phyloP scores from a whole-genome alignment of 2,888 invertebrate genomes.

The Hyalella azteca region DNA sequence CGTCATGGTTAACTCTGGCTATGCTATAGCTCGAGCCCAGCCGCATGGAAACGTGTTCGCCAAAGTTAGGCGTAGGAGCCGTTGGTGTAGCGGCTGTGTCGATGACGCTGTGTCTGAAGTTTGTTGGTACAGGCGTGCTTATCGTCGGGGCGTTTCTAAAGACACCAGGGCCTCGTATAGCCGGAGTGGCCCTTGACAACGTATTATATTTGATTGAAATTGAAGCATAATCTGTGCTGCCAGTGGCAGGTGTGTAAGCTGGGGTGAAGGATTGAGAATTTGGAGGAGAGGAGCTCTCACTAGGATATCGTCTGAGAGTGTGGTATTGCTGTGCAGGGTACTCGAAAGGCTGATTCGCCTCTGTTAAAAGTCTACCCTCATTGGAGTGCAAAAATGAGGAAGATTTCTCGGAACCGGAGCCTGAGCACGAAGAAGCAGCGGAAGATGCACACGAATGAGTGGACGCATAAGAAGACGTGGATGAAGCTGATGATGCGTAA shows the following conservation, averaged over 20 bases:
- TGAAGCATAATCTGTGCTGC: conserved; percentile 1
- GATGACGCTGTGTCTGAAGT: conserved; percentile 37
- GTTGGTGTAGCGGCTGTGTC: neutral
- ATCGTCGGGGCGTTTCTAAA: neutral
- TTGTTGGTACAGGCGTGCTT: neutral
- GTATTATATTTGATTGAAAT: conserved; percentile 13
- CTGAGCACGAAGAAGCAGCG: conserved; percentile 5
- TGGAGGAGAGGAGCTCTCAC: neutral
- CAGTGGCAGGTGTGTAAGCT: conserved; percentile 3
- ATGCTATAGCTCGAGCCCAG: conserved; percentile 26
- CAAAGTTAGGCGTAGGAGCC: conserved; percentile 2
- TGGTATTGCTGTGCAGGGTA: conserved; percentile 13
- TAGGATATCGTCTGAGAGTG: conserved; percentile 1
- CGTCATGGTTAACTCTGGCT: conserved; percentile 25
- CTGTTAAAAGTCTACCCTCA: neutral
- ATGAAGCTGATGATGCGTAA: conserved; percentile 28
- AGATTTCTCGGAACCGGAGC: neutral
- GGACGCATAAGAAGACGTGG: conserved; percentile 25
- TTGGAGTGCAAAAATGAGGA: conserved; percentile 32
- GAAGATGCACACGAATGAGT: conserved; percentile 1
- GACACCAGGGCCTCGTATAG: neutral
- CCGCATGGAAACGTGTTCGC: conserved; percentile 24
- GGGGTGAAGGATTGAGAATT: conserved; percentile 13
- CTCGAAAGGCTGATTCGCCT: neutral
- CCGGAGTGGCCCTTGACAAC: neutral